phyloP scores from a whole-genome alignment of 1,140 invertebrate species.

The Papilio polyxenes region DNA sequence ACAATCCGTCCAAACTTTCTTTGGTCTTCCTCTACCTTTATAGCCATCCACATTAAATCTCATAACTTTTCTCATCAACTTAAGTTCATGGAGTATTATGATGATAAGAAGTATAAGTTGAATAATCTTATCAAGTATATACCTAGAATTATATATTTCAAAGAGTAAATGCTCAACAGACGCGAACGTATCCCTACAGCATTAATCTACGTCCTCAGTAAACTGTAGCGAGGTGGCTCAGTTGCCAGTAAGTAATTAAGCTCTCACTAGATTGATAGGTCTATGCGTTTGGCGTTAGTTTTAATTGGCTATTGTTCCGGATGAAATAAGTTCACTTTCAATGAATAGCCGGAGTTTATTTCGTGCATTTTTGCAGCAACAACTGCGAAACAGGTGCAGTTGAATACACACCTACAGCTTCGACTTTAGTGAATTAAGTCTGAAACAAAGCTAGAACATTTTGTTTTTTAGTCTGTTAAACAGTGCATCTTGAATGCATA shows the following conservation, averaged over 20 bases:
- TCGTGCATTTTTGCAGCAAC: background rate
- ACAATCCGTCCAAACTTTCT: too few relatives aligned
- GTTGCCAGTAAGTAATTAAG: conserved; percentile 35
- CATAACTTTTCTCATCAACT: too few relatives aligned
- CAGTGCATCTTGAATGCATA: too few relatives aligned
- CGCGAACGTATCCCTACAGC: background rate
- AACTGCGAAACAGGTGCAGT: background rate
- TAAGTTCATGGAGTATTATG: too few relatives aligned
- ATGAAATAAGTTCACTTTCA: conserved; percentile 23
- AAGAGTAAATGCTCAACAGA: background rate
- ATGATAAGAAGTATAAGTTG: background rate
- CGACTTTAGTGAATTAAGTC: background rate
- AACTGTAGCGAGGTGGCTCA: conserved; percentile 8
- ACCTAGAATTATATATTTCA: background rate
- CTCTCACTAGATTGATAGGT: conserved; percentile 23
- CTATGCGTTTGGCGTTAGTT: conserved; percentile 37
- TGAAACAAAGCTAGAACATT: background rate
- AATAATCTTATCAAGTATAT: background rate
- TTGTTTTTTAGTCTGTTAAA: background rate
- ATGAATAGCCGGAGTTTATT: background rate
- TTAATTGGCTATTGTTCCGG: conserved; percentile 35
- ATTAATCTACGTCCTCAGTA: background rate
- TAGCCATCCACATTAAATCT: too few relatives aligned
- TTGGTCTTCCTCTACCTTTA: too few relatives aligned
- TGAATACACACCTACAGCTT: background rate